These are phyloP conservation scores for Kryptolebias ocellatus DNA, from an alignment of 2,797 vertebrate species.

Conservation along the genomic window DNA sequence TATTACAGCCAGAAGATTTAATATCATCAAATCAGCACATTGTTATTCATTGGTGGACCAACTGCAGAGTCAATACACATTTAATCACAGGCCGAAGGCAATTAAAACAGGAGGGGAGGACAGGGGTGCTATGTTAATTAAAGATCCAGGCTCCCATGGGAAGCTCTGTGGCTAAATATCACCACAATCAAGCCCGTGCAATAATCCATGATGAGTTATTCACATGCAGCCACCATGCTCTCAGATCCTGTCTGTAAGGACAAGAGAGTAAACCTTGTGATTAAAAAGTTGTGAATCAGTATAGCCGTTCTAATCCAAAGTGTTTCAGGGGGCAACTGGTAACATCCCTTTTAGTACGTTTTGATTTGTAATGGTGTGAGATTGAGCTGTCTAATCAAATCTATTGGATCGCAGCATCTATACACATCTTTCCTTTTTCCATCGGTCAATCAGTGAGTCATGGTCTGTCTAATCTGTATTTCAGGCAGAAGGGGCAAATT, in stretches of 20 bases:
- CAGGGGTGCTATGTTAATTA: conserved; percentile 83
- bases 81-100: conserved; percentile 86
- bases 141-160: conserved; percentile 78
- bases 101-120: conserved; percentile 80
- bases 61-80: conserved; percentile 85
- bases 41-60: conserved; percentile 85
- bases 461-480: conserved; percentile 82
- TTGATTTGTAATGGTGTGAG: background rate
- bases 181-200: conserved; percentile 70
- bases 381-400: conserved; percentile 22
- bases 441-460: conserved; percentile 60
- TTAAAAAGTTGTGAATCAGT: conserved; percentile 60
- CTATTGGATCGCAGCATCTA: conserved; percentile 38
- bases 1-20: conserved; percentile 80
- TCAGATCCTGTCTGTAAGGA: conserved; percentile 66
- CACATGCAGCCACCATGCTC: conserved; percentile 66
- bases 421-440: conserved; percentile 73
- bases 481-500: conserved; percentile 75
- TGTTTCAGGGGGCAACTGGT: conserved; percentile 33
- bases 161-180: conserved; percentile 81
- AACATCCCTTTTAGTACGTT: background rate
- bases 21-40: conserved; percentile 84
- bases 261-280: conserved; percentile 70
- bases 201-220: conserved; percentile 73
- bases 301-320: conserved; percentile 46